Percentiles rank a stretch among this genome's conserved stretches.
These are phyloP conservation scores for Linnaemya tessellans DNA, from an alignment of 2,888 invertebrate species.

Conservation along the genomic window DNA sequence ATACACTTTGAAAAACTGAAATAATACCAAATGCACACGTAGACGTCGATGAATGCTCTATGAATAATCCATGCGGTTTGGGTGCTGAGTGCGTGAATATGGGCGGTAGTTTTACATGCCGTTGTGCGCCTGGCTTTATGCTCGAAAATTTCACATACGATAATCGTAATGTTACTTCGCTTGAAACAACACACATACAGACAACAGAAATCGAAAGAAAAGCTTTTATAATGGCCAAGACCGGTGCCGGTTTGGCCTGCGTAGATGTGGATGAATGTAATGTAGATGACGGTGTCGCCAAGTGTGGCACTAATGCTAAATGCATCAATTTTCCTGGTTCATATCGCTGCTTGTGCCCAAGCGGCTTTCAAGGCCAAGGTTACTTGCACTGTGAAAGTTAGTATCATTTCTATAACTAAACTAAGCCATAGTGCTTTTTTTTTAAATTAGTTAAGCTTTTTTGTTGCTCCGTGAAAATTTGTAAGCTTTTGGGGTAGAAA, in stretches of 20 bases:
- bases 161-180: slow-evolving; percentile 69
- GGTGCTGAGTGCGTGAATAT: slow-evolving; percentile 90
- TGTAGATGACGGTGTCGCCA: slow-evolving; percentile 87
- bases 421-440: not conserved
- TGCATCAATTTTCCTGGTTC: slow-evolving; percentile 93
- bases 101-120: slow-evolving; percentile 90
- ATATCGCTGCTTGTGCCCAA: slow-evolving; percentile 90
- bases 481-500: slow-evolving; percentile 55
- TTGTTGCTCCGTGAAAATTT: slow-evolving; percentile 36
- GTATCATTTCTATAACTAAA: slow-evolving; percentile 82
- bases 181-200: slow-evolving; percentile 45
- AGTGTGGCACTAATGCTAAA: slow-evolving; percentile 91
- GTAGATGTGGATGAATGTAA: slow-evolving; percentile 90
- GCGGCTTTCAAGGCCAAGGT: slow-evolving; percentile 90
- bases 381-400: slow-evolving; percentile 90
- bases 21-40: slow-evolving; percentile 67
- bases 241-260: slow-evolving; percentile 85
- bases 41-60: slow-evolving; percentile 89
- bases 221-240: slow-evolving; percentile 74
- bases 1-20: slow-evolving; percentile 45
- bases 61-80: slow-evolving; percentile 87
- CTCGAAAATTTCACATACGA: slow-evolving; percentile 81
- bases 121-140: slow-evolving; percentile 89
- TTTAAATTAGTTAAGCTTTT: slow-evolving; percentile 4
- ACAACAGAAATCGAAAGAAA: slow-evolving; percentile 54